These are phyloP conservation scores for Rhinichthys klamathensis DNA, from an alignment of 2,113 vertebrate genomes.

Conservation along the genomic window DNA sequence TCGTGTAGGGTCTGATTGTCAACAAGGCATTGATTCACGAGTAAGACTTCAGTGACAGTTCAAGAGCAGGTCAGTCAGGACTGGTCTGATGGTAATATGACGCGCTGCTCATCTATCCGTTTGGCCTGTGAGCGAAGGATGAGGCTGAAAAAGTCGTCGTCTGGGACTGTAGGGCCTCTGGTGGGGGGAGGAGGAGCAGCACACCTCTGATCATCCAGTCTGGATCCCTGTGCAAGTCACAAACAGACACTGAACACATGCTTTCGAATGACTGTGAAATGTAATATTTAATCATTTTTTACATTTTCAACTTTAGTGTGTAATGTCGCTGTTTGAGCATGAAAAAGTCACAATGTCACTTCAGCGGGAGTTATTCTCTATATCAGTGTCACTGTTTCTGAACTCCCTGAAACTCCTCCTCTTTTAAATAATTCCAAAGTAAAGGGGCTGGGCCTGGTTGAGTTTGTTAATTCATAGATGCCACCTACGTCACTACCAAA, in stretches of 20 bases:
- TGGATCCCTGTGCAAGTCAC: slow-evolving; percentile 80
- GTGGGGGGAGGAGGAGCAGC: slow-evolving; percentile 80
- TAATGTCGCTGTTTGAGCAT: no score
- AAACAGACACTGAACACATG: not conserved
- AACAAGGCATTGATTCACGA: not conserved
- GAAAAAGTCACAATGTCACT: no score
- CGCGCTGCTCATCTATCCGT: slow-evolving; percentile 94
- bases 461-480: no score
- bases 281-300: no score
- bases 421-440: no score
- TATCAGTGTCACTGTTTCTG: no score
- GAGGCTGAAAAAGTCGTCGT: slow-evolving; percentile 95
- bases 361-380: no score
- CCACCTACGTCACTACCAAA: no score
- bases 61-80: slow-evolving; percentile 71
- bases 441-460: no score
- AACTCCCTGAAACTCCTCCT: no score
- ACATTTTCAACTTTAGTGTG: no score
- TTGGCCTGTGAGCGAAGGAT: slow-evolving; percentile 92
- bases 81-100: slow-evolving; percentile 77
- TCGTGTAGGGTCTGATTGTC: not conserved
- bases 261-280: not conserved
- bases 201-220: slow-evolving; percentile 92
- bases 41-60: not conserved
- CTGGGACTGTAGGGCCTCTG: slow-evolving; percentile 89